These are phyloP conservation scores for Apus apus DNA, from an alignment of 2,113 vertebrate genomes.

Conservation along the genomic window DNA sequence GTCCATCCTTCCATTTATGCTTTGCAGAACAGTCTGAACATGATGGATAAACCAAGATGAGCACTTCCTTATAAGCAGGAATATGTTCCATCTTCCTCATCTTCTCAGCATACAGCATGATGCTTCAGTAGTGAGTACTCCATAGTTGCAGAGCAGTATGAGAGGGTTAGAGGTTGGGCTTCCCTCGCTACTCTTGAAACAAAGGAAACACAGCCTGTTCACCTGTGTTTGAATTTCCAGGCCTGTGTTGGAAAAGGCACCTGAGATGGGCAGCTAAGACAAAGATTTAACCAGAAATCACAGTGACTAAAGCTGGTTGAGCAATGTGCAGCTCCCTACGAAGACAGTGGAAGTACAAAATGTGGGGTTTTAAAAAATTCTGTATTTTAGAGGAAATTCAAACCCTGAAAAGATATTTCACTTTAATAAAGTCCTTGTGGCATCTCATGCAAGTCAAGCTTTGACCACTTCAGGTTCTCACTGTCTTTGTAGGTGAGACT, in stretches of 20 bases:
- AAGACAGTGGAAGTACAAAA: background rate
- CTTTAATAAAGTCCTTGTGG: background rate
- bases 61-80: background rate
- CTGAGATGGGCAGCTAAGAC: background rate
- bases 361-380: accelerated
- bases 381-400: background rate
- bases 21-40: background rate
- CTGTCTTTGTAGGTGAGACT: background rate
- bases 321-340: background rate
- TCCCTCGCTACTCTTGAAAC: background rate
- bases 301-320: background rate
- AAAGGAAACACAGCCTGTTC: background rate
- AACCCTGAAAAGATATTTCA: background rate
- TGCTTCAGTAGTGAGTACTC: accelerated
- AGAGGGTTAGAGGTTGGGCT: background rate
- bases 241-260: accelerated
- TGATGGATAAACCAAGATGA: background rate
- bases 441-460: background rate
- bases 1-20: background rate
- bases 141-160: background rate
- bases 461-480: background rate
- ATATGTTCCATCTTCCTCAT: background rate
- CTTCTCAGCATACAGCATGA: background rate
- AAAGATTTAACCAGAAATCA: background rate
- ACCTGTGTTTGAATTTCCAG: background rate